Percentiles rank a stretch among this genome's conserved stretches.
phyloP scores from a whole-genome alignment of 1,140 invertebrate genomes.

The Drosophila obscura region DNA sequence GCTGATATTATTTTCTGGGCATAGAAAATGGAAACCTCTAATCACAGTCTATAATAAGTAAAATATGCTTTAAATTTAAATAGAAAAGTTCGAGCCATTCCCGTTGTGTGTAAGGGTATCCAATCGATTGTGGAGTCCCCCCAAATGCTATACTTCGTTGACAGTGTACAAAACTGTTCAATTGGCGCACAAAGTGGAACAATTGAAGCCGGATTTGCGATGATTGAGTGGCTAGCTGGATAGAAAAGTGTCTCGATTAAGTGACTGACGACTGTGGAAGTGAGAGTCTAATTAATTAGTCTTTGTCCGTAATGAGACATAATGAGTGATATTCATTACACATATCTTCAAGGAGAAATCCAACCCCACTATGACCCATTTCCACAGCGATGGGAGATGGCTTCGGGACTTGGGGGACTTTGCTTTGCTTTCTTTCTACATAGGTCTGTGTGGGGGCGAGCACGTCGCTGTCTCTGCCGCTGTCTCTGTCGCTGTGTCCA shows the following conservation, averaged over 20 bases:
- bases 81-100: not conserved
- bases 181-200: slow-evolving; percentile 69
- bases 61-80: slow-evolving; percentile 2
- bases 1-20: too few species aligned
- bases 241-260: slow-evolving; percentile 41
- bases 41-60: too few species aligned
- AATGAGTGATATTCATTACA: slow-evolving; percentile 6
- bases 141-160: slow-evolving; percentile 9
- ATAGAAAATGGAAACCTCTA: too few species aligned
- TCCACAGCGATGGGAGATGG: slow-evolving; percentile 20
- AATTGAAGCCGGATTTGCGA: slow-evolving; percentile 73
- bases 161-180: slow-evolving; percentile 46
- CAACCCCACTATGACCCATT: slow-evolving; percentile 51
- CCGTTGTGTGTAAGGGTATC: not conserved
- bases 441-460: slow-evolving; percentile 2
- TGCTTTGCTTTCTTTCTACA: slow-evolving; percentile 64
- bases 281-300: slow-evolving; percentile 79
- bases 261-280: slow-evolving; percentile 49
- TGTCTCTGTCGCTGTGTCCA: slow-evolving; percentile 3
- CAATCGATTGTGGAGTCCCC: not conserved
- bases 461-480: slow-evolving; percentile 18
- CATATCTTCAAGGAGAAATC: slow-evolving; percentile 52
- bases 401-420: not conserved
- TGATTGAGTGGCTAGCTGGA: slow-evolving; percentile 23
- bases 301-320: slow-evolving; percentile 54